These are phyloP conservation scores for Megalurothrips usitatus DNA, from an alignment of 2,888 invertebrate species.

Conservation along the genomic window DNA sequence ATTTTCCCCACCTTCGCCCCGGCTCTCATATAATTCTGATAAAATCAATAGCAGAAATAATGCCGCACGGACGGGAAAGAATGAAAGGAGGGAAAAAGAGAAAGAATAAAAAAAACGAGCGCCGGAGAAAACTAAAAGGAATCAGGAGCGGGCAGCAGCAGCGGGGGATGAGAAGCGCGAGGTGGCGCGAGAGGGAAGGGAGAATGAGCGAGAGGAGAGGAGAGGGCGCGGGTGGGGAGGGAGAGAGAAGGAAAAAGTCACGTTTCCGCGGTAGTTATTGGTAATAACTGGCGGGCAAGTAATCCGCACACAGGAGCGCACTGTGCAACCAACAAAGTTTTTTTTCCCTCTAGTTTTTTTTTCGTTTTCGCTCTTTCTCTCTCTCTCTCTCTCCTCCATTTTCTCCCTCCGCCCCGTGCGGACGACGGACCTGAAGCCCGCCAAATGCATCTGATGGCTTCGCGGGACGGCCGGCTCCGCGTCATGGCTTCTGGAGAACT, in stretches of 20 bases:
- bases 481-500: no score
- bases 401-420: neutral
- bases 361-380: neutral
- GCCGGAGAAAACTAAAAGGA: constrained; percentile 9
- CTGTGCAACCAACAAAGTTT: neutral
- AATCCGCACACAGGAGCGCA: constrained; percentile 9
- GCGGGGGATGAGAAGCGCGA: neutral
- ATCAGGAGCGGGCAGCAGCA: neutral
- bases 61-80: constrained; percentile 20
- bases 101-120: neutral
- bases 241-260: constrained; percentile 16
- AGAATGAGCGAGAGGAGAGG: neutral
- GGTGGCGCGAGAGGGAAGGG: neutral
- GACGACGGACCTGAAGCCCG: neutral
- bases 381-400: neutral
- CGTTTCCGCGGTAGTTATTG: constrained; percentile 26
- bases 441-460: neutral
- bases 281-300: constrained; percentile 22
- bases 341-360: neutral
- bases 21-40: constrained; percentile 26
- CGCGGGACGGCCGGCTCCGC: no score
- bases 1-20: constrained; percentile 20
- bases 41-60: constrained; percentile 27
- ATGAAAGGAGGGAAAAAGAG: neutral
- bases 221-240: neutral